A percentile compares a stretch with the other conserved stretches of the same genome.
These are phyloP conservation scores for Sinopyrophorus schimmeli DNA, from an alignment of 2,888 invertebrate genomes.

Conservation along the genomic window DNA sequence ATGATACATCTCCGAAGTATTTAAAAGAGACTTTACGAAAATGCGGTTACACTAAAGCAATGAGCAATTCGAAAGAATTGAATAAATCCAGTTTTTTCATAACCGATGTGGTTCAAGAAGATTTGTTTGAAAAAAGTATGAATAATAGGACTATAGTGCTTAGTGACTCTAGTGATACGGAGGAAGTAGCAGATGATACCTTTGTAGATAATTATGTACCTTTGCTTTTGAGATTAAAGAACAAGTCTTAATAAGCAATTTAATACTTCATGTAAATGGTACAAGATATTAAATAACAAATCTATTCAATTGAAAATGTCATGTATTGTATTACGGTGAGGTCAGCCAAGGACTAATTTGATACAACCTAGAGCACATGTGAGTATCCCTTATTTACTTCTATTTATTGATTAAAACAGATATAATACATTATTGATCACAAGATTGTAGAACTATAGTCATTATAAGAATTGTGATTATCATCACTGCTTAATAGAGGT, in stretches of 20 bases:
- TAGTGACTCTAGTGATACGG: constrained; percentile 31
- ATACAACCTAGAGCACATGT: too few species aligned
- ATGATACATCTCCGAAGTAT: constrained; percentile 41
- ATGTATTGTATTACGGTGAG: too few species aligned
- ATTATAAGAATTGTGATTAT: constrained; percentile 25
- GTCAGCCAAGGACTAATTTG: too few species aligned
- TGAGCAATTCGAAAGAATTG: constrained; percentile 17
- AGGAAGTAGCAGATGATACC: constrained; percentile 30
- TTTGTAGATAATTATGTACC: constrained; percentile 42
- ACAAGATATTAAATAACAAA: too few species aligned
- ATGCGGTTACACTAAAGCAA: constrained; percentile 18
- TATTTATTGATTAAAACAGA: too few species aligned
- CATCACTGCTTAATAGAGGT: constrained; percentile 55
- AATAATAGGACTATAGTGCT: constrained; percentile 34
- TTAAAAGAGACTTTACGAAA: constrained; percentile 36
- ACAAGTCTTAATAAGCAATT: too few species aligned
- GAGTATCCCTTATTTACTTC: too few species aligned
- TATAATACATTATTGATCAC: too few species aligned
- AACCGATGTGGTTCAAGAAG: constrained; percentile 52
- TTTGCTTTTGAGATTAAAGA: constrained; percentile 42
- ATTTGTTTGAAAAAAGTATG: constrained; percentile 66
- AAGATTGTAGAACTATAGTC: constrained; percentile 9
- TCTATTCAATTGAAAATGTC: too few species aligned
- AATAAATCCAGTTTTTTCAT: constrained; percentile 46
- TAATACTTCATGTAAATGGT: too few species aligned